Percentiles rank a stretch among this genome's conserved stretches.
phyloP scores from a whole-genome alignment of 2,113 vertebrate genomes.

The Platycercus adscitus region DNA sequence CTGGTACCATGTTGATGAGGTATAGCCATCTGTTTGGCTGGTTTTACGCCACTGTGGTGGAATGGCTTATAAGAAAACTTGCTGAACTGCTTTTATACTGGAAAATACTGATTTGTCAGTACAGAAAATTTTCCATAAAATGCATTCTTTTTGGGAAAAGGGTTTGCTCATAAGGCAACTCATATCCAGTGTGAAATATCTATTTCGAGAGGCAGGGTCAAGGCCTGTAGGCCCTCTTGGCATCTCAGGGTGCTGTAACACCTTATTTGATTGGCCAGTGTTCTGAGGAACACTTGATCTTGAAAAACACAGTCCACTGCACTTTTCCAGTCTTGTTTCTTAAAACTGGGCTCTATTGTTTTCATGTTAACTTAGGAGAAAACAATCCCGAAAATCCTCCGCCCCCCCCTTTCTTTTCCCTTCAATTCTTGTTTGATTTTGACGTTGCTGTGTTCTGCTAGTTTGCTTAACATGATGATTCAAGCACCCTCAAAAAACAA shows the following conservation, averaged over 20 bases:
- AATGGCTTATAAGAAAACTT: not conserved
- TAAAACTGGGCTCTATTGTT: not conserved
- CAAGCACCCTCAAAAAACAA: not conserved
- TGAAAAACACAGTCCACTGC: not conserved
- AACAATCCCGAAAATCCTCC: not conserved
- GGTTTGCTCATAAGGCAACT: fast-evolving
- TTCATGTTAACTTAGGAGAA: not conserved
- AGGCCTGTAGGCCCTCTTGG: not conserved
- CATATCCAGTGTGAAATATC: not conserved
- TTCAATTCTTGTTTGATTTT: not conserved
- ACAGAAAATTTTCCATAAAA: not conserved
- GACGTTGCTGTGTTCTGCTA: not conserved
- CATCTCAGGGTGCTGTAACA: not conserved
- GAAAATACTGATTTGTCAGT: not conserved
- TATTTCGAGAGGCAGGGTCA: not conserved
- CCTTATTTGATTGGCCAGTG: not conserved
- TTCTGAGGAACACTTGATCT: not conserved
- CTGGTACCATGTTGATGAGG: not conserved
- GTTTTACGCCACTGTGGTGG: not conserved
- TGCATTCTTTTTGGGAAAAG: not conserved
- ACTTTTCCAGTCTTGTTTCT: not conserved
- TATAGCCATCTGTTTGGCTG: not conserved
- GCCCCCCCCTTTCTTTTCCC: not conserved
- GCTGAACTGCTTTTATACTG: not conserved
- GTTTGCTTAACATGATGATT: not conserved